A percentile compares a stretch with the other conserved stretches of the same genome.
These are phyloP conservation scores for Anguilla japonica DNA, from an alignment of 2,113 vertebrate species.

Conservation along the genomic window DNA sequence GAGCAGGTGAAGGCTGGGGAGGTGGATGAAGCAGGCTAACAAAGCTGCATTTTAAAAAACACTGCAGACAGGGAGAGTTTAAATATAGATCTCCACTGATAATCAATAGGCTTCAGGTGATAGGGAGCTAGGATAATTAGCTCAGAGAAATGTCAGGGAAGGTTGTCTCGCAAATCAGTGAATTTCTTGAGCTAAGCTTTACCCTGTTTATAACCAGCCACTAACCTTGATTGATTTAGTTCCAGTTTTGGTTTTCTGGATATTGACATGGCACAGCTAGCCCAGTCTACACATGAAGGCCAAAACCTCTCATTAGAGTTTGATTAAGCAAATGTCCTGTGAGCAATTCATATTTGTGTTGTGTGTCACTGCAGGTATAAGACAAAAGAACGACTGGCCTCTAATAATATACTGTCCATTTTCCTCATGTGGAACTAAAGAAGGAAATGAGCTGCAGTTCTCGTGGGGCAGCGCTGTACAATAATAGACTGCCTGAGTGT, in stretches of 20 bases:
- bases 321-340: background rate
- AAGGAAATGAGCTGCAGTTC: background rate
- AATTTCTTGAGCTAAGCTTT: background rate
- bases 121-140: background rate
- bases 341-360: background rate
- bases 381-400: background rate
- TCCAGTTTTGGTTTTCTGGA: background rate
- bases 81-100: background rate
- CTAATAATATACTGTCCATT: background rate
- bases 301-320: background rate
- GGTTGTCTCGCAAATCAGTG: background rate
- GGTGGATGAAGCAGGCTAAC: background rate
- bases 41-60: background rate
- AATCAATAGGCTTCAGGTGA: constrained; percentile 3
- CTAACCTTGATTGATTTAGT: background rate
- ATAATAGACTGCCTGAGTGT: background rate
- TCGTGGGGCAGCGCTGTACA: background rate
- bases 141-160: background rate
- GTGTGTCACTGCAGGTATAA: background rate
- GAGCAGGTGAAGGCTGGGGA: background rate
- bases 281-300: background rate
- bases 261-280: background rate
- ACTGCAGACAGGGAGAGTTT: background rate
- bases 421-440: background rate
- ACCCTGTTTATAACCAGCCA: background rate